phyloP scores from a whole-genome alignment of 2,888 invertebrate species.

The Leucophenga montana region DNA sequence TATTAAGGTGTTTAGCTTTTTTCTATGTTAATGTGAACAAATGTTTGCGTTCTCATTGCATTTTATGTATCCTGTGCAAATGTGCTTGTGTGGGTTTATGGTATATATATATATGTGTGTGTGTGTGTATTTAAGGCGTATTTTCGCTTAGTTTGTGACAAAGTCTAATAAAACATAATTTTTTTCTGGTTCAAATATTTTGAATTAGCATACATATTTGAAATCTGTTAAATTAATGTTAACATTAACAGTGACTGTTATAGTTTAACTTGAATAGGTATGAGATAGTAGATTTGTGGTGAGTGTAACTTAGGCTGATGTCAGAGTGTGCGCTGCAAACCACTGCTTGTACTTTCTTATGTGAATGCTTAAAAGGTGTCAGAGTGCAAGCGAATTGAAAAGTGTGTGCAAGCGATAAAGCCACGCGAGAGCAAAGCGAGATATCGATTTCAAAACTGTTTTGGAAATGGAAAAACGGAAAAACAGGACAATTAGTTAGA shows the following conservation, averaged over 20 bases:
- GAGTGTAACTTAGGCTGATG: too few relatives aligned
- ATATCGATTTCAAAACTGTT: too few relatives aligned
- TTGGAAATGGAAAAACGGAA: too few relatives aligned
- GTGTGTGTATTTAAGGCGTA: neutral
- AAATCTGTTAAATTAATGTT: neutral
- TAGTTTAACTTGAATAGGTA: neutral
- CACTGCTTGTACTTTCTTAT: too few relatives aligned
- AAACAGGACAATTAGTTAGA: too few relatives aligned
- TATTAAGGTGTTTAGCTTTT: slow-evolving; percentile 27
- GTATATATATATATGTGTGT: too few relatives aligned
- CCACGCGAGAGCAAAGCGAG: too few relatives aligned
- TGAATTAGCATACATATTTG: neutral
- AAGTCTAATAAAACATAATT: slow-evolving; percentile 20
- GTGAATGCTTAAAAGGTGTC: too few relatives aligned
- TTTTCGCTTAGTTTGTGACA: slow-evolving; percentile 15
- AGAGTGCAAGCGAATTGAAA: too few relatives aligned
- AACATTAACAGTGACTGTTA: slow-evolving; percentile 11
- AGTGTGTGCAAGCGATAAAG: too few relatives aligned
- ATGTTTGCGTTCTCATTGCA: slow-evolving; percentile 30
- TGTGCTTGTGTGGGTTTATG: neutral
- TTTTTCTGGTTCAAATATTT: neutral
- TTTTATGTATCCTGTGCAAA: slow-evolving; percentile 30
- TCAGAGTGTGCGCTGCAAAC: too few relatives aligned
- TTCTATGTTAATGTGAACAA: slow-evolving; percentile 26
- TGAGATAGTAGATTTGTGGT: too few relatives aligned